These are phyloP conservation scores for Notechis scutatus DNA, from an alignment of 2,113 vertebrate genomes.

Conservation along the genomic window DNA sequence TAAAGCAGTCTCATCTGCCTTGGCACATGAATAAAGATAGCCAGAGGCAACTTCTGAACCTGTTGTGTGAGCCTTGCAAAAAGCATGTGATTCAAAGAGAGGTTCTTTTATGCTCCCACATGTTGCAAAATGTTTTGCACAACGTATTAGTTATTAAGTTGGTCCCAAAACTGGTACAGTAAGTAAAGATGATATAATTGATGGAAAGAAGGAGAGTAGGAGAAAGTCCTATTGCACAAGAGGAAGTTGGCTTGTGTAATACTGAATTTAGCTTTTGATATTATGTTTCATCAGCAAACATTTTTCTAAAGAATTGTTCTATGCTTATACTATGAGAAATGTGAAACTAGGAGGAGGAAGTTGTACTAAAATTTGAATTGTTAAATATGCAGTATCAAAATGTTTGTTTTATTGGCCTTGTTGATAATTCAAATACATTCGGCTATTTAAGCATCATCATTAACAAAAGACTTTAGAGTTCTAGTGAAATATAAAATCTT, in stretches of 20 bases:
- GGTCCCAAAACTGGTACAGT: background rate
- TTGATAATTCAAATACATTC: background rate
- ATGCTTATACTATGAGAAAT: background rate
- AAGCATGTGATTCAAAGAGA: background rate
- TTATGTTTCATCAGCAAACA: background rate
- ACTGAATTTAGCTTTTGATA: background rate
- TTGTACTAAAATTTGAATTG: background rate
- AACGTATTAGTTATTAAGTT: background rate
- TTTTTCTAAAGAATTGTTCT: background rate
- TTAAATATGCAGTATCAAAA: background rate
- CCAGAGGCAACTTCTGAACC: background rate
- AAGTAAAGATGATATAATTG: background rate
- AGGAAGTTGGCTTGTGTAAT: background rate
- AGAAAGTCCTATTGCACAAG: background rate
- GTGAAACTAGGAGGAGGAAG: background rate
- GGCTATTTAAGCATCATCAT: background rate
- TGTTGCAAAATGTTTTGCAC: background rate
- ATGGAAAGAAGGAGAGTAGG: background rate
- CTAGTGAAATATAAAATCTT: background rate
- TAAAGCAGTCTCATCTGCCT: background rate
- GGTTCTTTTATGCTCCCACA: background rate
- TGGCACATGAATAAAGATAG: background rate
- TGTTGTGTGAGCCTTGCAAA: background rate
- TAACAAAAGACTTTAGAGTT: background rate
- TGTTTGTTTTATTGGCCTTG: background rate